Evolutionary conservation across 2,888 invertebrate species (phyloP).

Genomic region (Drosophila flavopinicola): DNA sequence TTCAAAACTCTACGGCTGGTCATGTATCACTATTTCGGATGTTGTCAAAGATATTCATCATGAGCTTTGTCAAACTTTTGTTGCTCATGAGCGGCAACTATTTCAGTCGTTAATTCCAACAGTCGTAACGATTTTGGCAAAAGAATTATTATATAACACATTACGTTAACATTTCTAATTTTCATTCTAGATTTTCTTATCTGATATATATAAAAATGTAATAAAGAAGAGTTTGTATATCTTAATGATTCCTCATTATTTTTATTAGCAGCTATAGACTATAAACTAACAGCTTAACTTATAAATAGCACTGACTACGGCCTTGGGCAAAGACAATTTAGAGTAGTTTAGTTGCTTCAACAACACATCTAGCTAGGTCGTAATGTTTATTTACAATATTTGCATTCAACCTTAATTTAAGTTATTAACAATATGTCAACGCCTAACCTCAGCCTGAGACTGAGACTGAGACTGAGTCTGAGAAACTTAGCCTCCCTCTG

Average conservation of each 20-base stretch:
- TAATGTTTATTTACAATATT: constrained; percentile 40
- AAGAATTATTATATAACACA: no score
- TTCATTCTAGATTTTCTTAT: no score
- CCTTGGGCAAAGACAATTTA: constrained; percentile 1
- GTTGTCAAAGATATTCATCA: constrained; percentile 1
- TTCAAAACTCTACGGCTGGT: constrained; percentile 6
- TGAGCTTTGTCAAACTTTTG: not conserved
- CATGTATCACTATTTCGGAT: not conserved
- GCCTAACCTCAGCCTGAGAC: constrained; percentile 35
- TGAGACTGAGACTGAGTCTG: no score
- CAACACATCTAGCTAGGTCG: constrained; percentile 15
- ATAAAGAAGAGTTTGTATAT: no score
- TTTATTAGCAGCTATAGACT: no score
- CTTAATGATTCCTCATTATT: no score
- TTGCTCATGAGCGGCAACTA: not conserved
- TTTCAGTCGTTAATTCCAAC: no score
- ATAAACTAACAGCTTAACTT: not conserved
- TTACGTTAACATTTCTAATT: no score
- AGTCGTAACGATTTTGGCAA: no score
- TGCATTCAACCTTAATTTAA: constrained; percentile 62
- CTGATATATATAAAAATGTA: no score
- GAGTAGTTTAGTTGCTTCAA: constrained; percentile 25
- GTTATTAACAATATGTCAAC: constrained; percentile 16
- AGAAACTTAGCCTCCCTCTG: constrained; percentile 27
- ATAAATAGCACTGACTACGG: not conserved